A percentile compares a stretch with the other conserved stretches of the same genome.
These are phyloP conservation scores for Ornithoptera alexandrae DNA, from an alignment of 2,888 invertebrate species.

Conservation along the genomic window DNA sequence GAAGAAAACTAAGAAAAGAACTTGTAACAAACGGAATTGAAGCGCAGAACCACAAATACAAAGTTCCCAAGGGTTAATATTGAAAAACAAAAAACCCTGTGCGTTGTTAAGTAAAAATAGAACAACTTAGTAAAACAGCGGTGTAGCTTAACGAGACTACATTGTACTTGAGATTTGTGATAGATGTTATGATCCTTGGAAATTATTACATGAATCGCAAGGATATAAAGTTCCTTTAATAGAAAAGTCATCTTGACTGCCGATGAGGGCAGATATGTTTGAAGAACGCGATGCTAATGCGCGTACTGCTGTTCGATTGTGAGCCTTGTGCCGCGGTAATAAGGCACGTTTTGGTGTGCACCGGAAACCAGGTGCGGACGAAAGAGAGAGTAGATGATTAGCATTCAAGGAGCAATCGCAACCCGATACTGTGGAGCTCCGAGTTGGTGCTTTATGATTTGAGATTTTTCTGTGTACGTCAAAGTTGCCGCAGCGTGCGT, in stretches of 20 bases:
- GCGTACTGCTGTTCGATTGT: constrained; percentile 1
- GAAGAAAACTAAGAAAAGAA: too few species aligned
- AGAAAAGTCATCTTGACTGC: constrained; percentile 31
- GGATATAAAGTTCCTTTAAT: constrained; percentile 29
- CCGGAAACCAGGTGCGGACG: constrained; percentile 28
- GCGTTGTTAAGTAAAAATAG: too few species aligned
- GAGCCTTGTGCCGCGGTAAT: constrained; percentile 5
- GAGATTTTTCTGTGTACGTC: constrained; percentile 77
- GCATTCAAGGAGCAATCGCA: constrained; percentile 71
- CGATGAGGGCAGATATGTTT: constrained; percentile 30
- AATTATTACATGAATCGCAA: constrained; percentile 24
- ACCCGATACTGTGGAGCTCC: constrained; percentile 58
- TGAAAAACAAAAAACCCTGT: too few species aligned
- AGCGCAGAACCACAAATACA: too few species aligned
- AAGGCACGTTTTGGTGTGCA: constrained; percentile 10
- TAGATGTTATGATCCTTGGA: constrained; percentile 23
- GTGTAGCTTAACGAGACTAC: constrained; percentile 1
- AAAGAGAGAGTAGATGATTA: constrained; percentile 52
- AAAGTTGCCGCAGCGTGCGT: constrained; percentile 68
- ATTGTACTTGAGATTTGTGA: constrained; percentile 27
- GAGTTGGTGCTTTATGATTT: constrained; percentile 72
- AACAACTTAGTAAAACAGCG: not conserved
- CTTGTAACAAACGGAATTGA: too few species aligned
- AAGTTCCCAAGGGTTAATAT: too few species aligned
- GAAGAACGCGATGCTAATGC: constrained; percentile 16